phyloP scores from a whole-genome alignment of 2,888 invertebrate species.

The Molorchus minor region DNA sequence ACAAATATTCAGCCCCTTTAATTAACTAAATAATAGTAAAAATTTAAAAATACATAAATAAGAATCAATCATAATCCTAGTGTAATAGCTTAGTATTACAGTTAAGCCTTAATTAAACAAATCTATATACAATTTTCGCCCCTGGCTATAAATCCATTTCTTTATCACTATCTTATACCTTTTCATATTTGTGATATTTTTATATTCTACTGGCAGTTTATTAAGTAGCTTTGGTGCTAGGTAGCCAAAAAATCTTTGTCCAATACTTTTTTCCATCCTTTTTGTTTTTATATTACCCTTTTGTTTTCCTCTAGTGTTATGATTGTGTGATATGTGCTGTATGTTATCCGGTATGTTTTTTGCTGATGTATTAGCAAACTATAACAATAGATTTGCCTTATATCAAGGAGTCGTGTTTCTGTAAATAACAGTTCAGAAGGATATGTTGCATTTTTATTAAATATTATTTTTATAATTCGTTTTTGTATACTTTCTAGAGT shows the following conservation, averaged over 20 bases:
- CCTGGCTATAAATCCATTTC: too few species aligned
- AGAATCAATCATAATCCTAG: too few species aligned
- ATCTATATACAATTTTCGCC: too few species aligned
- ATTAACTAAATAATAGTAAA: too few species aligned
- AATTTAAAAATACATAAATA: too few species aligned
- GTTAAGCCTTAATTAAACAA: too few species aligned
- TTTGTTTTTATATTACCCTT: background rate
- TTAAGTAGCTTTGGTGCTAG: background rate
- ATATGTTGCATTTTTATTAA: conserved; percentile 2
- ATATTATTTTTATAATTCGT: background rate
- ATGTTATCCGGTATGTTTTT: too few species aligned
- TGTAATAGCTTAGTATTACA: too few species aligned
- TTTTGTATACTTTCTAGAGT: conserved; percentile 3
- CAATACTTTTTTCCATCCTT: background rate
- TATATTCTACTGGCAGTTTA: too few species aligned
- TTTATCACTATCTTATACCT: too few species aligned
- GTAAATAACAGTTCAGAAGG: background rate
- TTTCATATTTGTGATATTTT: too few species aligned
- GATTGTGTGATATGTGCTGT: background rate
- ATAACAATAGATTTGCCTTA: conserved; percentile 11
- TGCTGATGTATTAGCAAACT: background rate
- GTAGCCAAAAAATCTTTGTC: background rate
- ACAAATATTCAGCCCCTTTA: too few species aligned
- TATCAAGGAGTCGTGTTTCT: background rate
- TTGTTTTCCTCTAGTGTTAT: background rate